Evolutionary conservation across 2,797 vertebrate genomes (phyloP).

Genomic region (Leuciscus waleckii): DNA sequence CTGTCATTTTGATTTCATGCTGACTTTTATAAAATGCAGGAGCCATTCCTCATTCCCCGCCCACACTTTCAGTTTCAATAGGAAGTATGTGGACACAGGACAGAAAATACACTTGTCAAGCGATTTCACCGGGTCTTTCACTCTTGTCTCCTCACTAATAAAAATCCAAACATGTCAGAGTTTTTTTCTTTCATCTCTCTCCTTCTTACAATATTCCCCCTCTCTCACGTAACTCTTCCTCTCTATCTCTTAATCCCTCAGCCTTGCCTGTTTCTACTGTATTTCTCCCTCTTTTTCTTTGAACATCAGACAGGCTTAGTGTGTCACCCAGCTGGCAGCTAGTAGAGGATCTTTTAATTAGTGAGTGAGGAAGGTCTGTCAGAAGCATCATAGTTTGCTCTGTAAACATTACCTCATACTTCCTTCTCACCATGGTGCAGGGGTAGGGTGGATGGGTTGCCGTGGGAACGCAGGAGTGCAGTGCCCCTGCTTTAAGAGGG

Average conservation of each 20-base stretch:
- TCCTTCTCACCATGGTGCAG: constrained; percentile 45
- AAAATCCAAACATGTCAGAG: constrained; percentile 34
- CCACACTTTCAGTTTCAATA: background rate
- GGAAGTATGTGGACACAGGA: background rate
- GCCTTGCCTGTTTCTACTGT: constrained; percentile 56
- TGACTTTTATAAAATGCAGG: background rate
- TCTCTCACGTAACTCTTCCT: constrained; percentile 46
- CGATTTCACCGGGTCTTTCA: background rate
- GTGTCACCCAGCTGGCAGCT: constrained; percentile 57
- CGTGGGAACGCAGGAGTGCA: constrained; percentile 74
- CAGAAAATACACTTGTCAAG: constrained; percentile 11
- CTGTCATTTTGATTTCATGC: background rate
- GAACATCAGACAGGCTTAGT: constrained; percentile 56
- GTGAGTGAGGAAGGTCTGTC: constrained; percentile 57
- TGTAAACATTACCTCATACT: constrained; percentile 67
- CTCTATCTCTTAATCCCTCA: constrained; percentile 54
- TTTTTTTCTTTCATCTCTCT: constrained; percentile 55
- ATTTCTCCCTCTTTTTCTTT: constrained; percentile 58
- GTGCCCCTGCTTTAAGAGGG: constrained; percentile 72
- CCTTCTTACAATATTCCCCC: constrained; percentile 51
- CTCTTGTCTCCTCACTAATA: constrained; percentile 30
- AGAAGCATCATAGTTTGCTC: constrained; percentile 58
- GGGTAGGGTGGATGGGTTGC: constrained; percentile 61
- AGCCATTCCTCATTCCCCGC: background rate
- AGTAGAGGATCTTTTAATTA: constrained; percentile 65